A percentile compares a stretch with the other conserved stretches of the same genome.
Conservation (phyloP, 2,888 invertebrate genomes). For the Vesta saturnalis region DNA sequence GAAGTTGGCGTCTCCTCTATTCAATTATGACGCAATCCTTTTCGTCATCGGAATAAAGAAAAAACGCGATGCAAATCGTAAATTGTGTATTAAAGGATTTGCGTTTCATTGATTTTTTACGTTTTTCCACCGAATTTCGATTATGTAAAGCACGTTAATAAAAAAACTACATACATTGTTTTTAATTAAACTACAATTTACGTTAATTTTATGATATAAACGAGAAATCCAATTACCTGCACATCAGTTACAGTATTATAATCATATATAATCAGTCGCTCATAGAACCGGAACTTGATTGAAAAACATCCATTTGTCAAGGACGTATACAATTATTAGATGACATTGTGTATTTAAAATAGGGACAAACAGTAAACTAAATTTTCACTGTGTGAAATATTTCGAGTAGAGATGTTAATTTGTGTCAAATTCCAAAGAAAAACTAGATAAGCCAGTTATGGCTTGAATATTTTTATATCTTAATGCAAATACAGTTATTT, state of each 20-base stretch:
- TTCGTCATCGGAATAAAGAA: neutral
- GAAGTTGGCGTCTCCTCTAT: neutral
- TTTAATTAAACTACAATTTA: too few relatives aligned
- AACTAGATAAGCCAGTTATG: neutral
- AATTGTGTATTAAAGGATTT: too few relatives aligned
- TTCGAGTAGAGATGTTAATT: neutral
- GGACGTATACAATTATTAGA: constrained; percentile 14
- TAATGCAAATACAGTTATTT: neutral
- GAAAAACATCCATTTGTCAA: constrained; percentile 27
- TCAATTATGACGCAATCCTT: neutral
- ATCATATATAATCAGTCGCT: constrained; percentile 32
- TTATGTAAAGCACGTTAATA: too few relatives aligned
- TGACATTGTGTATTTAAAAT: too few relatives aligned
- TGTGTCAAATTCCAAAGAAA: neutral
- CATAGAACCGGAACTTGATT: constrained; percentile 30
- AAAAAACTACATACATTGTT: too few relatives aligned
- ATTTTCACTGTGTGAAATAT: too few relatives aligned
- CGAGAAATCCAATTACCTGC: constrained; percentile 31
- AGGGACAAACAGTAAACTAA: too few relatives aligned
- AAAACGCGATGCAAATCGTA: neutral
- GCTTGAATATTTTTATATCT: neutral
- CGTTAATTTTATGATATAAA: constrained; percentile 6
- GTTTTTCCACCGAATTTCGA: too few relatives aligned
- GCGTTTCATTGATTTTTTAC: too few relatives aligned
- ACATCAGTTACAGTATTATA: constrained; percentile 30